phyloP scores from a whole-genome alignment of 1,140 invertebrate genomes.

The Alviniconcha marisindica region DNA sequence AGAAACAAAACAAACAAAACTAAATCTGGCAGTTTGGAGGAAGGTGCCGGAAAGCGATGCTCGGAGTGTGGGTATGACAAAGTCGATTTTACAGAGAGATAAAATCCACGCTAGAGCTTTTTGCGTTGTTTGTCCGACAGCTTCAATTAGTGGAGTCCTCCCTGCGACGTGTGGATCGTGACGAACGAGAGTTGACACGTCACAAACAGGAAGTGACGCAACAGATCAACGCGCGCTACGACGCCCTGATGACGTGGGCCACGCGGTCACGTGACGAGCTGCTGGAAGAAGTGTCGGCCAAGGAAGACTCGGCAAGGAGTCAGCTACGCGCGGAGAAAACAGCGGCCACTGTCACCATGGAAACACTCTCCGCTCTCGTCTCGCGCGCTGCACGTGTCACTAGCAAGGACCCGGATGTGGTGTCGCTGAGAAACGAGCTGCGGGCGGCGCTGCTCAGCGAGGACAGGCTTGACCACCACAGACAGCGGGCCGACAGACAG shows the following conservation, averaged over 20 bases:
- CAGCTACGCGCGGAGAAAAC: not conserved
- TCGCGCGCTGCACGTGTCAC: not conserved
- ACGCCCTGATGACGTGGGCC: not conserved
- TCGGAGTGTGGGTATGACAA: no score
- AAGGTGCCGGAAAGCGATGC: no score
- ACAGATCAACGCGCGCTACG: not conserved
- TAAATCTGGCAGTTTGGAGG: no score
- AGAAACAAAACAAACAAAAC: no score
- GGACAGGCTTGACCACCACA: not conserved
- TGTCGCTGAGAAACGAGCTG: constrained; percentile 5
- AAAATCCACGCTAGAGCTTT: no score
- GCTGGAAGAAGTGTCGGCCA: not conserved
- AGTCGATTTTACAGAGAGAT: no score
- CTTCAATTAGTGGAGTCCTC: not conserved
- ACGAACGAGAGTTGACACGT: constrained; percentile 5
- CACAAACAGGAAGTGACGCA: constrained; percentile 15
- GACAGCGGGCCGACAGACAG: not conserved
- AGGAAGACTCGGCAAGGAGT: not conserved
- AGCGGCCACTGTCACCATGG: not conserved
- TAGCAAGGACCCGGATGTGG: not conserved
- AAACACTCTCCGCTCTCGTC: constrained; percentile 8
- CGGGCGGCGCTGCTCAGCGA: constrained; percentile 28
- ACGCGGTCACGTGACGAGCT: not conserved
- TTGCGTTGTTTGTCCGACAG: not conserved
- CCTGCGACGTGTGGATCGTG: not conserved